A percentile compares a stretch with the other conserved stretches of the same genome.
These are phyloP conservation scores for Apotomis betuletana DNA, from an alignment of 2,888 invertebrate species.

Conservation along the genomic window DNA sequence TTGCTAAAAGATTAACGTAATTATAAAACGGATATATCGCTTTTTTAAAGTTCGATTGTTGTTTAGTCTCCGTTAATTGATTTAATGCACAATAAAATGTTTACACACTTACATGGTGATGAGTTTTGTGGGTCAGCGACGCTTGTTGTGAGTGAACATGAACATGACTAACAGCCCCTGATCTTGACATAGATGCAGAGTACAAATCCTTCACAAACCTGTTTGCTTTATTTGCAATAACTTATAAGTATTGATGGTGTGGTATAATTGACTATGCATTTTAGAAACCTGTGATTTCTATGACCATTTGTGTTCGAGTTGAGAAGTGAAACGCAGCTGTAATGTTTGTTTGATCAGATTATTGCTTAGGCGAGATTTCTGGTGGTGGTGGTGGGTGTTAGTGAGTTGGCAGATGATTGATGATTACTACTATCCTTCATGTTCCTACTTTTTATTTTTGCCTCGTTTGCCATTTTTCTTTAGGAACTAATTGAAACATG, in stretches of 20 bases:
- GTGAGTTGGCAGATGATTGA: background rate
- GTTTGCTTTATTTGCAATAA: constrained; percentile 66
- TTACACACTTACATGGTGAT: constrained; percentile 50
- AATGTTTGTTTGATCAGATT: background rate
- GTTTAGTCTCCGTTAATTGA: too few species aligned
- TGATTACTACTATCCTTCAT: too few species aligned
- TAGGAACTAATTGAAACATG: too few species aligned
- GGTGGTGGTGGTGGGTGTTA: background rate
- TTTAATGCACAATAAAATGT: background rate
- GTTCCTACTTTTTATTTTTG: background rate
- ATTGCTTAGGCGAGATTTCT: background rate
- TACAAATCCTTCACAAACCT: constrained; percentile 76
- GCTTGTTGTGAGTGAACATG: constrained; percentile 59
- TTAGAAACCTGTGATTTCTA: constrained; percentile 32
- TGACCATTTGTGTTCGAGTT: constrained; percentile 9
- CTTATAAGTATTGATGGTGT: constrained; percentile 50
- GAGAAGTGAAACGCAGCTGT: background rate
- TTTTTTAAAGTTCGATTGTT: too few species aligned
- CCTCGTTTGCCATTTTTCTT: background rate
- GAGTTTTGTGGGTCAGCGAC: constrained; percentile 70
- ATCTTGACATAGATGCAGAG: constrained; percentile 79
- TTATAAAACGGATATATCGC: too few species aligned
- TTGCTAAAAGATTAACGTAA: too few species aligned
- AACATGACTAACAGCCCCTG: constrained; percentile 61
- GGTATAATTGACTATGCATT: constrained; percentile 41